A percentile compares a stretch with the other conserved stretches of the same genome.
phyloP scores from a whole-genome alignment of 2,797 vertebrate species.

The Molothrus ater region DNA sequence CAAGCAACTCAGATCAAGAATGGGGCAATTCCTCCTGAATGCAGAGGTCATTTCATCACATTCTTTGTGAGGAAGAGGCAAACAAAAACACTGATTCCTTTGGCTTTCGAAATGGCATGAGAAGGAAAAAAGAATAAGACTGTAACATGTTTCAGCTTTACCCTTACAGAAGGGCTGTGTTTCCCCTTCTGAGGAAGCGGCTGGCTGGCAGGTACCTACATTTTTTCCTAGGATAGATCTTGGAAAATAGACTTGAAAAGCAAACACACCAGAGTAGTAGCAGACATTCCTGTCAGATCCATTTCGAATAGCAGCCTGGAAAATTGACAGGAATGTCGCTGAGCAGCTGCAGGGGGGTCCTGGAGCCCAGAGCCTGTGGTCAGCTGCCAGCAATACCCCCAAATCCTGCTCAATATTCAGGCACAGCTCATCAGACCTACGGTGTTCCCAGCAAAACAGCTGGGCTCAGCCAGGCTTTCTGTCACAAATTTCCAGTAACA shows the following conservation, averaged over 20 bases:
- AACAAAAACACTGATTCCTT: neutral
- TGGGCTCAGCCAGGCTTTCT: neutral
- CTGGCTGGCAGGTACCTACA: neutral
- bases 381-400: neutral
- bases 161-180: neutral
- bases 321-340: constrained; percentile 23
- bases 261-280: constrained; percentile 3
- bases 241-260: constrained; percentile 39
- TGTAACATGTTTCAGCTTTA: neutral
- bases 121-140: neutral
- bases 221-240: constrained; percentile 29
- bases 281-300: constrained; percentile 51
- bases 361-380: neutral
- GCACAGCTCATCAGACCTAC: constrained; percentile 8
- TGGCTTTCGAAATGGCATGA: neutral
- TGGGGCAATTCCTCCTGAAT: neutral
- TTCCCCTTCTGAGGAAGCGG: neutral
- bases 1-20: neutral
- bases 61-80: neutral
- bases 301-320: constrained; percentile 4
- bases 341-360: constrained; percentile 54
- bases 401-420: neutral
- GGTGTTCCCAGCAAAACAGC: neutral
- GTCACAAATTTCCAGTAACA: constrained; percentile 23
- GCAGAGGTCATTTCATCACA: neutral